Base-by-base conservation (phyloP, 2,113 vertebrate genomes). In the Apodemus sylvaticus region DNA sequence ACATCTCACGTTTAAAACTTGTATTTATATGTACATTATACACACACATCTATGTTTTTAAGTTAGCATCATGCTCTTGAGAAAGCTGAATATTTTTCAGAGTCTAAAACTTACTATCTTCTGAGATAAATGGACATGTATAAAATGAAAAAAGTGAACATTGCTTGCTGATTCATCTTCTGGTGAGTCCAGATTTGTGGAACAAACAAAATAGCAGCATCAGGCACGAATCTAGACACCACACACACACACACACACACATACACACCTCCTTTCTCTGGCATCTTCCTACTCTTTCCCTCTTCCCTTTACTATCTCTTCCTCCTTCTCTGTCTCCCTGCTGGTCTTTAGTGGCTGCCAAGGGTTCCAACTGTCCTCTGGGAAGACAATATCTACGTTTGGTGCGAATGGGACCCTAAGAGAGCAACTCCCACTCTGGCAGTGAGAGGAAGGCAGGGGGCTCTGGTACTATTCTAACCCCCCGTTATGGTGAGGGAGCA, bases 41-140 rank as follows among this genome's bases (percentile, higher is more conserved):
- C 4, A 62, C 6, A 62, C 6, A 78, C n/a, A 45, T 86, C 34
- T 91, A 87, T 55, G n/a, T 87, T 60, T 64, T 85, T 89, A 53
- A 42, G 31, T 48, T 74, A 48, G 48, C 2, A 51, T 60, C 86
- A 29, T 88, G 1, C 22, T 42, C 53, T 87, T 89, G 64, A 85
- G 89, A 87, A 70, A n/a, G 93, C 24, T 74, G n/a, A 76, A 53
- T 16, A 51, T 3, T 73, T 92, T 76, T 88, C 42, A 42, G 6
- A 36, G 79, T 51, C 85, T 96, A 51, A 71, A 97, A 86, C 64
- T 12, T 87, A 88, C 55, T 55, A 24, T 93, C n/a, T 73, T 86
- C 78, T 58, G 74, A 78, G n/a, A 85, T 91, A 20, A 71, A 29
- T 76, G 87, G 24, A 29, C 58, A 79, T 9, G 36, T 24, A 26